A percentile compares a stretch with the other conserved stretches of the same genome.
phyloP scores from a whole-genome alignment of 2,113 vertebrate genomes.

The Emydocephalus ijimae region DNA sequence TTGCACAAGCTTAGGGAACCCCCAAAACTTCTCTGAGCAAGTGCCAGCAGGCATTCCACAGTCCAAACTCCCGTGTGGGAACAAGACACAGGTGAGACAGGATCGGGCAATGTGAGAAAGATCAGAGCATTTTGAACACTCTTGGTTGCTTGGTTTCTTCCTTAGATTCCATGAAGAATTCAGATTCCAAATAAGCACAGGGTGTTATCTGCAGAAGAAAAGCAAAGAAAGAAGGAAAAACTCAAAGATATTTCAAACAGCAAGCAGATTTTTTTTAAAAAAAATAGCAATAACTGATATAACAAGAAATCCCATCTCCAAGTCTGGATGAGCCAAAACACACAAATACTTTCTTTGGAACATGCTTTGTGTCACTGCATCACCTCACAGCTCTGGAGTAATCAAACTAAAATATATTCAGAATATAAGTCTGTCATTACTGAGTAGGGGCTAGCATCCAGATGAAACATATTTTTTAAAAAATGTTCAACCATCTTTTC shows the following conservation, averaged over 20 bases:
- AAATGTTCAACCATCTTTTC: neutral
- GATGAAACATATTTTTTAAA: neutral
- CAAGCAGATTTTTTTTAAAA: neutral
- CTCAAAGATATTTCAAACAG: constrained; percentile 54
- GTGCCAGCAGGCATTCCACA: constrained; percentile 56
- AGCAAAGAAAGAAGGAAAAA: constrained; percentile 70
- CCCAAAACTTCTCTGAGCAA: constrained; percentile 63
- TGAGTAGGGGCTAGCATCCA: neutral
- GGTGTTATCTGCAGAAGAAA: constrained; percentile 69
- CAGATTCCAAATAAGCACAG: constrained; percentile 57
- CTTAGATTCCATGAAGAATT: constrained; percentile 71
- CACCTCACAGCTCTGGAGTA: neutral
- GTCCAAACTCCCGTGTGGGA: constrained; percentile 63
- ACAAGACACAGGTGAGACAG: constrained; percentile 52
- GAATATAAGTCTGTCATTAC: neutral
- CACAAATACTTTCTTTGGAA: neutral
- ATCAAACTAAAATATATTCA: neutral
- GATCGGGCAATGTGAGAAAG: constrained; percentile 60
- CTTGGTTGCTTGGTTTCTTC: constrained; percentile 63
- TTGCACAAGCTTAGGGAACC: constrained; percentile 72
- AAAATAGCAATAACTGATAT: neutral
- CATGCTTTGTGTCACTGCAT: neutral
- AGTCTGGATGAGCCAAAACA: neutral
- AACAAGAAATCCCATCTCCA: neutral
- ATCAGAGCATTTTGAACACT: constrained; percentile 56